Evolutionary conservation across 2,888 invertebrate genomes (phyloP).

Genomic region (Cistogaster globosa): DNA sequence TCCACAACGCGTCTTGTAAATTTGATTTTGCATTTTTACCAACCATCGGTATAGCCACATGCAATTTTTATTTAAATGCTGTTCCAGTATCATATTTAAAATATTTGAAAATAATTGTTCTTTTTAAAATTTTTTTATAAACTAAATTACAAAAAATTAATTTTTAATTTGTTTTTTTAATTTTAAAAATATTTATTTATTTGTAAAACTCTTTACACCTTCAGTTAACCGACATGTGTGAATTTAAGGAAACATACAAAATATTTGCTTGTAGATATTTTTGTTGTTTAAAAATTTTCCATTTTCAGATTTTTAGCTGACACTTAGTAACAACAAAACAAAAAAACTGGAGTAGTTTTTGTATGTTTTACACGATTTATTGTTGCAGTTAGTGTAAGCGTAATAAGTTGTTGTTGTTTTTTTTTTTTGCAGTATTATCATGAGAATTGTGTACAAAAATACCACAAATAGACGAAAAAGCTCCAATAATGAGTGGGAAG

Average conservation of each 20-base stretch:
- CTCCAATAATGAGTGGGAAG: slow-evolving; percentile 63
- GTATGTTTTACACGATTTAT: slow-evolving; percentile 5
- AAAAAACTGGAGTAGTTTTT: slow-evolving; percentile 7
- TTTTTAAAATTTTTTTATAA: too few species aligned
- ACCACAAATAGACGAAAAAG: background rate
- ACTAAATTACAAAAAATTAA: too few species aligned
- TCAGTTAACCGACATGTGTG: background rate
- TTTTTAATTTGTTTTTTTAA: too few species aligned
- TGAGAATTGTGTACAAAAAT: background rate
- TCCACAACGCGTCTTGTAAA: too few species aligned
- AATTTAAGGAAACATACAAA: slow-evolving; percentile 21
- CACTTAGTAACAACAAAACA: slow-evolving; percentile 28
- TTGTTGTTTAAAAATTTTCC: background rate
- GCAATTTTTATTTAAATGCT: too few species aligned
- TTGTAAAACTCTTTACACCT: too few species aligned
- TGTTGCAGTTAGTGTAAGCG: slow-evolving; percentile 7
- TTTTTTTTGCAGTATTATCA: slow-evolving; percentile 3
- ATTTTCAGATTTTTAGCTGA: slow-evolving; percentile 27
- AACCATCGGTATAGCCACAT: too few species aligned
- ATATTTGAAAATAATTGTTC: too few species aligned
- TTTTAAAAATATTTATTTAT: too few species aligned
- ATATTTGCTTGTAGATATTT: slow-evolving; percentile 20
- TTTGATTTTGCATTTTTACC: too few species aligned
- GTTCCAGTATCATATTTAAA: too few species aligned
- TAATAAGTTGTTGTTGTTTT: slow-evolving; percentile 21